Conservation (phyloP, 2,888 invertebrate species). For the Hyposoter didymator region DNA sequence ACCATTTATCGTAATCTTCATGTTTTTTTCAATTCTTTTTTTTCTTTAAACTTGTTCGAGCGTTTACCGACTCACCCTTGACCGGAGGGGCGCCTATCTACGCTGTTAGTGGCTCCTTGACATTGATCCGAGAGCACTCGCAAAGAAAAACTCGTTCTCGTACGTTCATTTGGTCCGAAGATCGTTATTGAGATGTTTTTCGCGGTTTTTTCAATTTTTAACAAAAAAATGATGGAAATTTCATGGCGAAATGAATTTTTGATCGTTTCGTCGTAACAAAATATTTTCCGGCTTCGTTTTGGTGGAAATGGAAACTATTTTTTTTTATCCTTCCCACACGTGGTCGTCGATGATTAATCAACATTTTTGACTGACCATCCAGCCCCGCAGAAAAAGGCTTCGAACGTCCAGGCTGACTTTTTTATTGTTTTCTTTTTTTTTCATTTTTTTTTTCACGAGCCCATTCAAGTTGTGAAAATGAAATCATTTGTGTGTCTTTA, state of each 20-base stretch:
- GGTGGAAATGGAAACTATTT: too few species aligned
- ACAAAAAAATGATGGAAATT: neutral
- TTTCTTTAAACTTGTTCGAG: conserved; percentile 49
- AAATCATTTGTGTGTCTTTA: conserved; percentile 47
- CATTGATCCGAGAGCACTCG: conserved; percentile 6
- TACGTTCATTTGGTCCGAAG: neutral
- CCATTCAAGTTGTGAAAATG: conserved; percentile 60
- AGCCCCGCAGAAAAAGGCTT: conserved; percentile 56
- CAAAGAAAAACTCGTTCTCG: neutral
- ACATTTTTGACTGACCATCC: conserved; percentile 10
- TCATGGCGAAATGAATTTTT: neutral
- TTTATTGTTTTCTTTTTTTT: conserved; percentile 25
- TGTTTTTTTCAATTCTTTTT: neutral
- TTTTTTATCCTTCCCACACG: conserved; percentile 22
- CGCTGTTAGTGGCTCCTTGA: conserved; percentile 13
- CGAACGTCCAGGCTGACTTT: conserved; percentile 29
- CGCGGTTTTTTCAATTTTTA: neutral
- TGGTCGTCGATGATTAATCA: conserved; percentile 16
- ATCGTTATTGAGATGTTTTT: conserved; percentile 5
- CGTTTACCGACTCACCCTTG: conserved; percentile 19
- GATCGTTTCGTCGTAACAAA: too few species aligned
- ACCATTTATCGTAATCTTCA: conserved; percentile 66
- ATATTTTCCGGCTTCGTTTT: too few species aligned
- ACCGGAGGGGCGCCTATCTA: conserved; percentile 31
- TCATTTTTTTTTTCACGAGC: conserved; percentile 29